These are phyloP conservation scores for Argya squamiceps DNA, from an alignment of 2,797 vertebrate species.

Conservation along the genomic window DNA sequence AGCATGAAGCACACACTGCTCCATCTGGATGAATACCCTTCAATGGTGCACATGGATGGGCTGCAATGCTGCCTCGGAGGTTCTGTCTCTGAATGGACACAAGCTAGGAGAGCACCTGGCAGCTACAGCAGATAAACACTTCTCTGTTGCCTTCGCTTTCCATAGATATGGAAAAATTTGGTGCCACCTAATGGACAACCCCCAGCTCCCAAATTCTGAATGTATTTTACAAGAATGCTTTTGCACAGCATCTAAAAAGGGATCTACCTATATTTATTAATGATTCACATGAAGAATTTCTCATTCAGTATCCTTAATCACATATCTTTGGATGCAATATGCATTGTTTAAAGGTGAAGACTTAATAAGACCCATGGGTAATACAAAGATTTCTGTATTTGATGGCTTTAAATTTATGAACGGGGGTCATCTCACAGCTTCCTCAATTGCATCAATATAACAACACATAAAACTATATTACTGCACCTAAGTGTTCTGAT, in stretches of 20 bases:
- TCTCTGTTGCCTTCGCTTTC: neutral
- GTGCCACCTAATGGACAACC: conserved; percentile 48
- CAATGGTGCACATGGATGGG: neutral
- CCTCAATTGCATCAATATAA: neutral
- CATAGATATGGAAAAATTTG: conserved; percentile 13
- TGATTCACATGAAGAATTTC: neutral
- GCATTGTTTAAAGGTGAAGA: neutral
- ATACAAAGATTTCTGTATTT: neutral
- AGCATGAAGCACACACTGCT: neutral
- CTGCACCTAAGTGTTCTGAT: neutral
- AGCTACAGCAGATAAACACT: neutral
- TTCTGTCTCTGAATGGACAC: neutral
- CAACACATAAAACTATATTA: neutral
- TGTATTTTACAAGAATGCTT: neutral
- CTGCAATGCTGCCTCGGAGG: neutral
- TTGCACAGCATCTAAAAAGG: neutral
- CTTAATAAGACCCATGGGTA: neutral
- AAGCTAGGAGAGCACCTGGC: neutral
- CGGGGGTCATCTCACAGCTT: neutral
- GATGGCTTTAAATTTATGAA: neutral
- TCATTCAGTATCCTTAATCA: neutral
- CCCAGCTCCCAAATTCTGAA: neutral
- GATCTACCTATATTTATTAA: neutral
- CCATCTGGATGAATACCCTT: neutral
- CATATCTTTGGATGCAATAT: neutral